Evolutionary conservation across 2,797 vertebrate genomes (phyloP), one percentile per base, ranked within the genome.

Genomic region (Liasis olivaceus): DNA sequence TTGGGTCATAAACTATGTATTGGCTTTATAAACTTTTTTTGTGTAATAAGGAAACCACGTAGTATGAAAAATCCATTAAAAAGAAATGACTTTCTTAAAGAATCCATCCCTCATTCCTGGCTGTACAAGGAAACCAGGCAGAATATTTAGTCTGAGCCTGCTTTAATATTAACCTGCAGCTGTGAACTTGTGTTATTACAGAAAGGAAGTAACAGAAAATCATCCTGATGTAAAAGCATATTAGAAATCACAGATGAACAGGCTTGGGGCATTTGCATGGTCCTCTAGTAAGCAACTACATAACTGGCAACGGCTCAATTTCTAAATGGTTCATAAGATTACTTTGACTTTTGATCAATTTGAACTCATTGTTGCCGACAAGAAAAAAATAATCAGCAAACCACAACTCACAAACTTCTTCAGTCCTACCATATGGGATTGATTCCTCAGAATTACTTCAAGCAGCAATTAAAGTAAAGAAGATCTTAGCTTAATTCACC

Each of bases 191-290:
- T 91, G 90, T 94, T 96, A 95, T 92, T 94, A 96, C 90, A 94
- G 92, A 94, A 96, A 94, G 93, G 94, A 93, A 94, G 87, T 96
- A 95, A 96, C 94, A 77, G 93, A 94, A 96, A 96, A 96, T 94
- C 94, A 95, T 91, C 89, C 93, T 95, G 93, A 95, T 94, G 93
- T 94, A 95, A 96, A 95, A 94, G 77, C 1, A 1, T 93, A 96
- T 95, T 93, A 95, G 93, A 94, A 96, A 95, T 93, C 66, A 66
- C 88, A 95, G 95, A 89, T 89, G 95, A 95, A 95, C 89, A 91
- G n/a, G 63, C 86, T 95, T 87, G n/a, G 63, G 94, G 94, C 85
- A 89, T 85, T 96, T 95, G 87, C 88, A 94, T 91, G 93, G 91
- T 51, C 69, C 72, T 47, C 20, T 81, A 81, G 85, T 24, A 77